Evolutionary conservation across 1,140 invertebrate genomes (phyloP).

Genomic region (Drosophila ohnishii): DNA sequence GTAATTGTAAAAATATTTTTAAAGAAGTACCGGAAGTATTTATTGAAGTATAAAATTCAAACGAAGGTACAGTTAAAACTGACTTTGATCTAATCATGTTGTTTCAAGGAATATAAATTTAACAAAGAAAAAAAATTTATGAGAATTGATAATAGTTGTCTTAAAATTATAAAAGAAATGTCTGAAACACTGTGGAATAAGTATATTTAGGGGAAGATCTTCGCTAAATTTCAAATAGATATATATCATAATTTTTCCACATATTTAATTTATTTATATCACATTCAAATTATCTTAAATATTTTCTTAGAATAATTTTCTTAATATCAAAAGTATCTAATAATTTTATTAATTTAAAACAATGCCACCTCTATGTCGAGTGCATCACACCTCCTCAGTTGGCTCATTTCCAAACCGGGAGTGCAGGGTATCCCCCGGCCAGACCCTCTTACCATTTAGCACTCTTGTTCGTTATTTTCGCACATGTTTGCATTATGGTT

Average conservation of each 20-base stretch:
- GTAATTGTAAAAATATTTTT: too few species aligned
- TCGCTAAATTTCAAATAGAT: neutral
- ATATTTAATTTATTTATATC: too few species aligned
- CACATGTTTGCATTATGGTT: conserved; percentile 71
- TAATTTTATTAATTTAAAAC: too few species aligned
- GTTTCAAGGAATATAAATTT: too few species aligned
- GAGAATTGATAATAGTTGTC: rapidly evolving
- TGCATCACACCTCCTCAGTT: conserved; percentile 3
- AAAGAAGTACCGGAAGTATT: neutral
- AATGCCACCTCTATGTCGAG: neutral
- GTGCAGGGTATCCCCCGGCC: conserved; percentile 12
- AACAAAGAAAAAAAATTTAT: neutral
- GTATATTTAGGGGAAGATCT: neutral
- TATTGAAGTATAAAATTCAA: neutral
- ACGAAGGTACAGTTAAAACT: too few species aligned
- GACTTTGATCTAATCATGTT: too few species aligned
- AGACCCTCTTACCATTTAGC: conserved; percentile 2
- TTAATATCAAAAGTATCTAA: neutral
- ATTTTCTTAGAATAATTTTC: too few species aligned
- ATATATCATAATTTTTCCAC: too few species aligned
- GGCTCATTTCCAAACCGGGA: neutral
- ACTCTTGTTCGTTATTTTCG: conserved; percentile 48
- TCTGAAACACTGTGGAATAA: neutral
- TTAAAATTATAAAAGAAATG: neutral
- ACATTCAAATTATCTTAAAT: neutral